Conservation (phyloP, 2,888 invertebrate genomes). For the Salticus scenicus region DNA sequence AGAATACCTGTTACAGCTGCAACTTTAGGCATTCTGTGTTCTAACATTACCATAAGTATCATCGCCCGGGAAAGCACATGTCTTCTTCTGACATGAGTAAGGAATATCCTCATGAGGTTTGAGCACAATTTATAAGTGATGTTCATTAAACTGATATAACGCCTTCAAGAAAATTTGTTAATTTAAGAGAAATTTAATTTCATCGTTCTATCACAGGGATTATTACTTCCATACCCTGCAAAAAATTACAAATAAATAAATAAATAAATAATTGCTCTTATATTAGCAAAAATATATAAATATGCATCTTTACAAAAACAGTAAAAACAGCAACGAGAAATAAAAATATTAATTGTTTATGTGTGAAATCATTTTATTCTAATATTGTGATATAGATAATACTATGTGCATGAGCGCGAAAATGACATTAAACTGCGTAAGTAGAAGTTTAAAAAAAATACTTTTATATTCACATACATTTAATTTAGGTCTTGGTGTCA, state of each 20-base stretch:
- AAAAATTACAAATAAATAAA: background rate
- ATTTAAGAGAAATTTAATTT: background rate
- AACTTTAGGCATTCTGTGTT: background rate
- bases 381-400: too few species aligned
- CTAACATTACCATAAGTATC: background rate
- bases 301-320: too few species aligned
- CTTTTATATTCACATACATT: too few species aligned
- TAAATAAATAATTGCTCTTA: too few species aligned
- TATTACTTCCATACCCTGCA: conserved; percentile 46
- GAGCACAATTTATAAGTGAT: conserved; percentile 15
- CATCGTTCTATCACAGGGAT: conserved; percentile 44
- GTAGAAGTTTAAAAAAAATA: too few species aligned
- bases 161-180: background rate
- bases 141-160: conserved; percentile 3
- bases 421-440: too few species aligned
- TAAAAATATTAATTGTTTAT: too few species aligned
- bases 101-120: background rate
- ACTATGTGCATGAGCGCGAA: too few species aligned
- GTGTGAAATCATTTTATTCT: too few species aligned
- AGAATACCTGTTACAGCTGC: background rate
- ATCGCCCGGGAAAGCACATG: background rate
- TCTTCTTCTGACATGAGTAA: conserved; percentile 16
- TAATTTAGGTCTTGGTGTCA: too few species aligned
- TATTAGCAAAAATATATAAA: too few species aligned
- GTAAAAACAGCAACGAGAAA: too few species aligned